Evolutionary conservation across 2,888 invertebrate species (phyloP), one percentile per base, ranked within the genome.

Genomic region (Drosophila fungiperda): DNA sequence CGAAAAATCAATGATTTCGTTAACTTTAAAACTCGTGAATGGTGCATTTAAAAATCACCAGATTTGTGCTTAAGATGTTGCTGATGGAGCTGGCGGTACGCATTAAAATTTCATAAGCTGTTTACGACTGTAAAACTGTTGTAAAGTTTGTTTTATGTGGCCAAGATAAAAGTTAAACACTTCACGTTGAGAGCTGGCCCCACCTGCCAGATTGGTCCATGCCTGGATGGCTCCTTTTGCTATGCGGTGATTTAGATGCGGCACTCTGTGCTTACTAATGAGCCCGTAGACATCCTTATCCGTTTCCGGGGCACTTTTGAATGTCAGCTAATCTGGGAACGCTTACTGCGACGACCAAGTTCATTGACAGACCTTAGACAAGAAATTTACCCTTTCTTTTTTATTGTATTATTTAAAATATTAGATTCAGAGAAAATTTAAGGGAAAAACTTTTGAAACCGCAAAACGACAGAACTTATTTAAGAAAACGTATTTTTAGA

Each of bases 51-150:
- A 66, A 68, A 53, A 68, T 61, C 20, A 42, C 23, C 48, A 55
- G 73, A 66, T 72, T 75, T 65, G 12, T 55, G 20, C 42, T 53
- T 55, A 45, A 62, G 65, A 42, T 75, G 35, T 49, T 40, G 65
- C 53, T 9, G 38, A 15, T 29, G 38, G 23, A 23, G 33, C n/a
- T 26, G 35, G 5, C 17, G 12, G 26, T 4, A 33, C 20, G 42
- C 81, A 85, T 87, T 83, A 84, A 87, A 87, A 72, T 85, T 84
- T 84, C 72, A 84, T 87, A 85, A 80, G 78, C 88, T 87, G 88
- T 87, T 87, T 84, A 84, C 86, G 83, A 74, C 74, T 83, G 75
- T 80, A 83, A 87, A 85, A 76, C 78, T 73, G 86, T 57, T 74
- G 69, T 85, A 85, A 87, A 87, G 68, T 85, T 87, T 66, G 64